Base-by-base conservation (phyloP, 1,140 invertebrate genomes). In the Chionoecetes opilio region DNA sequence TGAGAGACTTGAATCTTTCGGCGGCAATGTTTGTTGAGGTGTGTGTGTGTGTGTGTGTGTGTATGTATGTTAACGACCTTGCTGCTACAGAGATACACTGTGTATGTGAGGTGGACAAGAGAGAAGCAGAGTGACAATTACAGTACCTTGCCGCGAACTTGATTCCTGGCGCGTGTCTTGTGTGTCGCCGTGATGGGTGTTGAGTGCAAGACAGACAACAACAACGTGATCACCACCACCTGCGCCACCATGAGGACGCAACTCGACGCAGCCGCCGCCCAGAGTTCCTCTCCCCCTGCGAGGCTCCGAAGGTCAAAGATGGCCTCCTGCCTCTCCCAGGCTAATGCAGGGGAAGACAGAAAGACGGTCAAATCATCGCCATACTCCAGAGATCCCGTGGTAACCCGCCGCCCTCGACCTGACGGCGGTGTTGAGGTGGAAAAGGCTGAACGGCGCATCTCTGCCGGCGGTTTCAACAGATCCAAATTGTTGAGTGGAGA, bases 151-250 rank as follows among this genome's bases (percentile, higher is more conserved):
- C 29, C 37, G n/a, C 37, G 21, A 14, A 1, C 14, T 29, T 37
- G 85, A 35, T 1, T 14, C 41, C 5, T 75, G 6, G 0, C 63
- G 21, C 63, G 63, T 26, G 3, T 21, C 63, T 6, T 2, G 63
- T 0, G 11, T 26, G 63, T 21, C 63, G 21, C 31, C 91, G 63
- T 17, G 75, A 92, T 92, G 91, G 91, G 91, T n/a, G 91, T 92
- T 21, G 91, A 92, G 37, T 38, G 91, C 63, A 92, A 31, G 82
- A 84, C 91, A 35, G 91, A 84, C 82, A 92, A 92, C 91, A 92
- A 92, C 91, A 92, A 92, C 35, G 37, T 92, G 34, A 92, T 90
- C 41, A 90, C 88, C 37, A 90, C 34, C 31, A 82, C 17, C 31
- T 53, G 53, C 75, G 53, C 63, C 31, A 35, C 6, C 34, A 82